phyloP scores from a whole-genome alignment of 2,113 vertebrate species.

The Platycercus adscitus region DNA sequence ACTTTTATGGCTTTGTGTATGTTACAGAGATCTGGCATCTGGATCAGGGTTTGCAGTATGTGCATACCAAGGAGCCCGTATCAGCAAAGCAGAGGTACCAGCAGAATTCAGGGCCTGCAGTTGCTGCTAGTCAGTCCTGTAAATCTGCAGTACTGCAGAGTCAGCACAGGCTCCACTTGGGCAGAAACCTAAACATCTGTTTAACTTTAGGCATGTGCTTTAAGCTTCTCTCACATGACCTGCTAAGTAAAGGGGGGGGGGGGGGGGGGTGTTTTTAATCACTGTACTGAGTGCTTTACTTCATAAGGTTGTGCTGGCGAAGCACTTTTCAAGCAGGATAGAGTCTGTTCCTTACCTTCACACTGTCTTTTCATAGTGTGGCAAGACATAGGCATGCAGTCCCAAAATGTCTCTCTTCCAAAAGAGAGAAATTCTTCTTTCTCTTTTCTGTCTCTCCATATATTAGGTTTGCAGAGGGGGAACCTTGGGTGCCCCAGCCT shows the following conservation, averaged over 20 bases:
- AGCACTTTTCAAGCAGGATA: background rate
- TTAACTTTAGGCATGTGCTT: conserved; percentile 12
- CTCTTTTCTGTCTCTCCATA: background rate
- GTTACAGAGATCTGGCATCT: background rate
- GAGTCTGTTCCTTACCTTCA: background rate
- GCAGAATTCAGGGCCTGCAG: background rate
- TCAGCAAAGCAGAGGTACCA: conserved; percentile 1
- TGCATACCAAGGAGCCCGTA: background rate
- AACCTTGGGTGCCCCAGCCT: background rate
- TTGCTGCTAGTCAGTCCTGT: background rate
- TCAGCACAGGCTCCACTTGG: background rate
- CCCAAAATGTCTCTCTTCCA: background rate
- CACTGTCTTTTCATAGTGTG: background rate
- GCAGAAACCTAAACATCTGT: conserved; percentile 46
- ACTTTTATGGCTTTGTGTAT: conserved; percentile 34
- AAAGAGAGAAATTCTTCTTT: background rate
- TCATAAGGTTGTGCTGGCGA: background rate
- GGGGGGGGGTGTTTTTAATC: background rate
- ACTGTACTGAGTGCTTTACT: background rate
- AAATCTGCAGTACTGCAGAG: conserved; percentile 10
- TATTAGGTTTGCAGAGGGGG: background rate
- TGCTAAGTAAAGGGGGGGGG: background rate
- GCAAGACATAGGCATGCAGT: background rate
- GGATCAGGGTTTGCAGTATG: background rate
- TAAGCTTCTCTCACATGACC: conserved; percentile 10